Conservation (phyloP, 2,113 vertebrate genomes). For the Lichenostomus cassidix region DNA sequence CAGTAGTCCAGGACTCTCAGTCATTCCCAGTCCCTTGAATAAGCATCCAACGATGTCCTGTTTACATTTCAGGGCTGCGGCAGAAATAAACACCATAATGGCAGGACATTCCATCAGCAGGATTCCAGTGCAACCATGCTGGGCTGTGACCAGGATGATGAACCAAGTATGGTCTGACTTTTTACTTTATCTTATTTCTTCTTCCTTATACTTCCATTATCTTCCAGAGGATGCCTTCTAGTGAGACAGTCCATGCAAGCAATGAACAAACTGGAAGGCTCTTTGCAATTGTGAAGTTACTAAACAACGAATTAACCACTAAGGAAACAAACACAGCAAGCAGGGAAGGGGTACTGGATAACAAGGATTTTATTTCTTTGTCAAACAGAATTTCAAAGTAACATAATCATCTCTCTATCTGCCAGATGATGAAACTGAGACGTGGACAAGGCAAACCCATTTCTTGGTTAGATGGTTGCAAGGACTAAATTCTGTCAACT, state of each 20-base stretch:
- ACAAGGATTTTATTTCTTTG: not conserved
- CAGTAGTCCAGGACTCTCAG: not conserved
- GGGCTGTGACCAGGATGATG: constrained; percentile 4
- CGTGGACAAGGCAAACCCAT: not conserved
- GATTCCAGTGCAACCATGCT: not conserved
- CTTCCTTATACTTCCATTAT: not conserved
- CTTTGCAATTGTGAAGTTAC: not conserved
- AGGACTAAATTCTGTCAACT: not conserved
- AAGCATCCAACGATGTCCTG: constrained; percentile 32
- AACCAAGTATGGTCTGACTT: not conserved
- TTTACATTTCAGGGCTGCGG: constrained; percentile 25
- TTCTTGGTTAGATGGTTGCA: not conserved
- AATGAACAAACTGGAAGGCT: not conserved
- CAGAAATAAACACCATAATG: constrained; percentile 55
- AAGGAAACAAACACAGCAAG: not conserved
- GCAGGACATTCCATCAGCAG: constrained; percentile 50
- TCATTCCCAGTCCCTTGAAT: constrained; percentile 17
- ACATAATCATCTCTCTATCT: not conserved
- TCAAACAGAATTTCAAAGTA: not conserved
- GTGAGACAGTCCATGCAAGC: not conserved
- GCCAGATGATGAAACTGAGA: not conserved
- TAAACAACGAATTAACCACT: not conserved
- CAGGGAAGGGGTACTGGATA: not conserved
- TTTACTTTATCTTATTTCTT: constrained; percentile 3
- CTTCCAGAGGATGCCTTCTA: not conserved